These are phyloP conservation scores for Selenia dentaria DNA, from an alignment of 2,888 invertebrate genomes.

Conservation along the genomic window DNA sequence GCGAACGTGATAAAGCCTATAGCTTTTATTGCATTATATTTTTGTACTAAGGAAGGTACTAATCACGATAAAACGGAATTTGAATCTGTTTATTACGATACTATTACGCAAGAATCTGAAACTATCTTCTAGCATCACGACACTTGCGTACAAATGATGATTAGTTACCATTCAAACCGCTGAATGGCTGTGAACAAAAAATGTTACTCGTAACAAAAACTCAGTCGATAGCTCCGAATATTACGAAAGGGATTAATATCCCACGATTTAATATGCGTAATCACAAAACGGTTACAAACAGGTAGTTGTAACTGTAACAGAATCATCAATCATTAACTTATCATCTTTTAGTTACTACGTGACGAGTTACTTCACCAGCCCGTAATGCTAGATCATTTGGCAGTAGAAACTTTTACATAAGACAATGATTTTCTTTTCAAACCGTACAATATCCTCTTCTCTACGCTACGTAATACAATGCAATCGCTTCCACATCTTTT, in stretches of 20 bases:
- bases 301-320: conserved; percentile 10
- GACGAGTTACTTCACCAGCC: conserved; percentile 1
- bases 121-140: conserved; percentile 12
- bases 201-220: conserved; percentile 11
- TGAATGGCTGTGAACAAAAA: conserved; percentile 6
- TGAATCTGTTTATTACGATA: conserved; percentile 4
- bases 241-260: conserved; percentile 16
- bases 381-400: conserved; percentile 5
- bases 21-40: too few species aligned
- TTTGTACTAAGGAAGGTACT: not conserved
- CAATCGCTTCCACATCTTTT: conserved; percentile 21
- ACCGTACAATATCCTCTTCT: conserved; percentile 18
- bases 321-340: not conserved
- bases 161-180: conserved; percentile 5
- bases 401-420: conserved; percentile 9
- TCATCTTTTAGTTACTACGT: not conserved
- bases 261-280: conserved; percentile 1
- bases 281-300: conserved; percentile 12
- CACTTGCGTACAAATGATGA: conserved; percentile 10
- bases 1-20: conserved; percentile 41
- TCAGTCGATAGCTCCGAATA: conserved; percentile 2
- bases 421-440: conserved; percentile 7
- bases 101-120: conserved; percentile 8
- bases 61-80: conserved; percentile 2
- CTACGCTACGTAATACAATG: conserved; percentile 15